A percentile compares a stretch with the other conserved stretches of the same genome.
Conservation (phyloP, 2,797 vertebrate genomes). For the Spinus olivaceus region DNA sequence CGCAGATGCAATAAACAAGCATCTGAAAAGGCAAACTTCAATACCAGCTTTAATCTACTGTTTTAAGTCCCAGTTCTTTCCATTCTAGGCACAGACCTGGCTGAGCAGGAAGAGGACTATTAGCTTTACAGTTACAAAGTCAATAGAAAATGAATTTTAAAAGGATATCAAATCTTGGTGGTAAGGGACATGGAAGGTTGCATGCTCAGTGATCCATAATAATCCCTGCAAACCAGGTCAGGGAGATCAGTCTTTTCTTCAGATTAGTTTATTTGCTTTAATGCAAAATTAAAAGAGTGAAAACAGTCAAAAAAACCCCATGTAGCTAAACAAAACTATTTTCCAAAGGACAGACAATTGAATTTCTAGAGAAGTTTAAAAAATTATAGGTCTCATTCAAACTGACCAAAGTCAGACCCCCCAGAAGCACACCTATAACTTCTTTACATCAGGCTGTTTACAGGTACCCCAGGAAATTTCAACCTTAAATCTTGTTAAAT, state of each 20-base stretch:
- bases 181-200: slow-evolving; percentile 23
- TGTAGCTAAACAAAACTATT: neutral
- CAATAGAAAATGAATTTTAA: slow-evolving; percentile 55
- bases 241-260: slow-evolving; percentile 19
- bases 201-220: slow-evolving; percentile 16
- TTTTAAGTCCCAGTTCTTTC: slow-evolving; percentile 7
- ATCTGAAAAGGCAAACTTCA: neutral
- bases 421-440: neutral
- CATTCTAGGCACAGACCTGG: neutral
- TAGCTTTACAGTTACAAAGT: slow-evolving; percentile 46
- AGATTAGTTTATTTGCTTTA: slow-evolving; percentile 47
- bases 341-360: neutral
- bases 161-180: slow-evolving; percentile 40
- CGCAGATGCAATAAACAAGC: neutral
- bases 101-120: slow-evolving; percentile 17
- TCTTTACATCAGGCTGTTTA: neutral
- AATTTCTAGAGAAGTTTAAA: neutral
- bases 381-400: neutral
- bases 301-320: neutral
- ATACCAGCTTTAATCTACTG: neutral
- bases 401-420: neutral
- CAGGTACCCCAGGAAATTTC: neutral
- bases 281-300: slow-evolving; percentile 13
- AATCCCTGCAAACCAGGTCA: slow-evolving; percentile 39
- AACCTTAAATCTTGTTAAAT: neutral